Base-by-base conservation (phyloP, 2,113 vertebrate species). In the Trinectes maculatus region DNA sequence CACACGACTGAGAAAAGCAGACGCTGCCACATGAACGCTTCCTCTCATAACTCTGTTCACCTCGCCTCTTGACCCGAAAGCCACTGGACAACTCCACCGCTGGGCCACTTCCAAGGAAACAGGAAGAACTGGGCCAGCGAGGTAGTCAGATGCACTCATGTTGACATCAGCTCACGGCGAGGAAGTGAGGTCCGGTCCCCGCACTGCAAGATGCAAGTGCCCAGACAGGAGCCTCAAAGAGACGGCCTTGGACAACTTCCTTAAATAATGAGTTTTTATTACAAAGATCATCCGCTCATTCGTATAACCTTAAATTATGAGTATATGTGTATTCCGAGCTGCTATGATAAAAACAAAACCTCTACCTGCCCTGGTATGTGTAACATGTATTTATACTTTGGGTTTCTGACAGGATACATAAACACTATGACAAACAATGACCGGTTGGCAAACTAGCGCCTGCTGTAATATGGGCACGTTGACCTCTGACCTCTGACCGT, bases 11-110 rank as follows among this genome's bases (percentile, higher is more conserved):
- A 80, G 86, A 87, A 90, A 92, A 90, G 83, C 91, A 91, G 89
- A 91, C 80, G 76, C 77, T 87, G 89, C 88, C 89, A 87, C 85
- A 90, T 91, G 85, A 85, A 82, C 43, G 85, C 85, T 90, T 91
- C 89, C 81, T 91, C 90, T 87, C 89, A 89, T 89, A 91, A 91
- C 83, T 89, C 89, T 92, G 85, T 79, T 92, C 87, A 89, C 87
- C 85, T 89, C 84, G 85, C 77, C 73, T 90, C 77, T 86, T 91
- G 86, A 91, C 89, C 90, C 85, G 58, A 89, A 87, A 84, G 91
- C 85, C 78, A 79, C 72, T 81, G 87, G 85, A 79, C 77, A 85
- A 81, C 84, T 79, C 83, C 44, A 79, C 77, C 73, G 63, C 82
- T 77, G 87, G 85, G 83, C 73, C 80, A 71, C 71, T 84, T 90